A percentile compares a stretch with the other conserved stretches of the same genome.
These are phyloP conservation scores for Hypselothyrea guttata DNA, from an alignment of 2,888 invertebrate species.

Conservation along the genomic window DNA sequence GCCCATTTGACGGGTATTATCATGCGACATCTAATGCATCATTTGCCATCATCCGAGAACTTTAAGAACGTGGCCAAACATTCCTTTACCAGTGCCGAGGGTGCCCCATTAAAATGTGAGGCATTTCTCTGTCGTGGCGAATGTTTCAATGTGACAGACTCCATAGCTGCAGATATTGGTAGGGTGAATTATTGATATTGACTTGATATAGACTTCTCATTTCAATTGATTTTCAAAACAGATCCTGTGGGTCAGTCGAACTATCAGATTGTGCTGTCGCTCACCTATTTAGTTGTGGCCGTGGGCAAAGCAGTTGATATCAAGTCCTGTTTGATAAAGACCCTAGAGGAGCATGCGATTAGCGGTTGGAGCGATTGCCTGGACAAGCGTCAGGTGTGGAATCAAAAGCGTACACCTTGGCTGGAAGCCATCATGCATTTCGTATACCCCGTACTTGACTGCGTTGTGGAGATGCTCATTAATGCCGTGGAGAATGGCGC, in stretches of 20 bases:
- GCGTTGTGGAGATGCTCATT: conserved; percentile 87
- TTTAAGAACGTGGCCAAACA: conserved; percentile 80
- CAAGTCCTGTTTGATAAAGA: conserved; percentile 85
- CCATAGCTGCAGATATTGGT: conserved; percentile 77
- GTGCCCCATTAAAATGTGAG: conserved; percentile 83
- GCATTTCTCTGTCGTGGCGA: conserved; percentile 89
- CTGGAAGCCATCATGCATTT: conserved; percentile 87
- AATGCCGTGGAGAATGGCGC: conserved; percentile 89
- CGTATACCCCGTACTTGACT: conserved; percentile 85
- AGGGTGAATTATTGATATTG: too few species aligned
- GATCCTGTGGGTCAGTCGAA: conserved; percentile 83
- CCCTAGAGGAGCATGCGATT: conserved; percentile 84
- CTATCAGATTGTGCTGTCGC: conserved; percentile 85
- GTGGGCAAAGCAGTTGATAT: conserved; percentile 86
- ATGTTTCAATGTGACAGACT: conserved; percentile 82
- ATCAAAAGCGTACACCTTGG: conserved; percentile 91
- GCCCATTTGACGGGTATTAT: conserved; percentile 86
- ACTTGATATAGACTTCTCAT: too few species aligned
- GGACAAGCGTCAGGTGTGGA: conserved; percentile 92
- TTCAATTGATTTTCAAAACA: conserved; percentile 20
- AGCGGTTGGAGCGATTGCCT: conserved; percentile 88
- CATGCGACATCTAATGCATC: conserved; percentile 83
- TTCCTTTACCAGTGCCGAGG: conserved; percentile 80
- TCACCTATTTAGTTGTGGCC: conserved; percentile 86
- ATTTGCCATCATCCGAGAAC: conserved; percentile 83